Conservation (phyloP, 2,888 invertebrate species). For the Caenorhabditis sp. region DNA sequence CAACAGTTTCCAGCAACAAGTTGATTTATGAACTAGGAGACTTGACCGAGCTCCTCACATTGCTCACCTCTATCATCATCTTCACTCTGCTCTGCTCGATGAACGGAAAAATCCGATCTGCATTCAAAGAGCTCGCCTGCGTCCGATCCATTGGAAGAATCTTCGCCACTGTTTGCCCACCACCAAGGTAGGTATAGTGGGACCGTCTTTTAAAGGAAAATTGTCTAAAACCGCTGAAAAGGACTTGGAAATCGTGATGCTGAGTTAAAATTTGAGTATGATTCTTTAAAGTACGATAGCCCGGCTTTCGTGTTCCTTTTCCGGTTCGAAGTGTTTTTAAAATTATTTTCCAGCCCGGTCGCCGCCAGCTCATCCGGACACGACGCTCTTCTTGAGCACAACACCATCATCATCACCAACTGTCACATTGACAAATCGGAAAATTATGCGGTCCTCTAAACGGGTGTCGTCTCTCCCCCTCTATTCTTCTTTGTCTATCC, state of each 20-base stretch:
- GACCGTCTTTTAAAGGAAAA: no score
- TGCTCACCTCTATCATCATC: constrained; percentile 79
- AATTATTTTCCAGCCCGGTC: constrained; percentile 61
- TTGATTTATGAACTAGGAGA: constrained; percentile 76
- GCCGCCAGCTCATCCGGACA: constrained; percentile 55
- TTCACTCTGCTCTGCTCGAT: constrained; percentile 79
- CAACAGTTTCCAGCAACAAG: constrained; percentile 67
- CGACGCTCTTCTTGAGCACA: constrained; percentile 62
- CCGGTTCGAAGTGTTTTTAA: no score
- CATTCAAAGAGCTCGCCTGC: constrained; percentile 68
- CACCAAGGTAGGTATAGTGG: constrained; percentile 63
- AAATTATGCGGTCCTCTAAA: constrained; percentile 61
- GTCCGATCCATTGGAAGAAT: constrained; percentile 48
- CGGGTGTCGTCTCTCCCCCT: constrained; percentile 1
- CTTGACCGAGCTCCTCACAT: constrained; percentile 79
- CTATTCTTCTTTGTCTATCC: background rate
- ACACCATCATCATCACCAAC: constrained; percentile 65
- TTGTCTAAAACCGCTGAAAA: no score
- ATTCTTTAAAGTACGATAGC: no score
- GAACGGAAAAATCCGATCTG: constrained; percentile 75
- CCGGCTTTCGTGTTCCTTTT: no score
- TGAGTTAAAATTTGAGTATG: no score
- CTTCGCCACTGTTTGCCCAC: constrained; percentile 49
- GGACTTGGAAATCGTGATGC: no score
- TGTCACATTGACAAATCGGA: constrained; percentile 66